phyloP scores from a whole-genome alignment of 2,797 vertebrate species.

The Buceros bicornis region DNA sequence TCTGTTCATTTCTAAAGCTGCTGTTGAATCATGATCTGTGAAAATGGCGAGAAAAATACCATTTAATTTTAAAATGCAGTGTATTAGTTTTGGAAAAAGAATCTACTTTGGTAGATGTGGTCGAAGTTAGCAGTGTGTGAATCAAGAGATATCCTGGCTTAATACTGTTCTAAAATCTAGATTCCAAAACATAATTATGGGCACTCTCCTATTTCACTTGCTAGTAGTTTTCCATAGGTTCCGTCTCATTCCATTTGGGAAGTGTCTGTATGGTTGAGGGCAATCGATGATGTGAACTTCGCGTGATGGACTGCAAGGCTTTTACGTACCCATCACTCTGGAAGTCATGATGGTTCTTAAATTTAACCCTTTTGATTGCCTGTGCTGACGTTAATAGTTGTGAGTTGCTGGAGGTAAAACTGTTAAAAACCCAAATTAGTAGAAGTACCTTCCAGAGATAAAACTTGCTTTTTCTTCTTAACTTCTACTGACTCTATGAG shows the following conservation, averaged over 20 bases:
- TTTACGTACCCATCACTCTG: not conserved
- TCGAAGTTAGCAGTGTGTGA: slow-evolving; percentile 13
- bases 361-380: not conserved
- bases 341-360: not conserved
- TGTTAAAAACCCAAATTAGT: not conserved
- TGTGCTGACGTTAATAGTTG: not conserved
- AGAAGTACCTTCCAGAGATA: not conserved
- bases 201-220: not conserved
- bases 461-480: not conserved
- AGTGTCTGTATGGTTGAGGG: slow-evolving; percentile 32
- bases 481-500: not conserved
- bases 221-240: not conserved
- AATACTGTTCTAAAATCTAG: not conserved
- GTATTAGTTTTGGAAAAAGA: not conserved
- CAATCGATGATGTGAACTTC: not conserved
- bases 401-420: not conserved
- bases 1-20: not conserved
- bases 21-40: not conserved
- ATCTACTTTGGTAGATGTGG: not conserved
- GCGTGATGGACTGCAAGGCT: not conserved
- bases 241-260: slow-evolving; percentile 28
- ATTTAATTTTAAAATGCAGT: not conserved
- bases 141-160: not conserved
- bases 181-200: not conserved
- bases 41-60: not conserved